Evolutionary conservation across 2,797 vertebrate genomes (phyloP).

Genomic region (Darevskia nairensis): DNA sequence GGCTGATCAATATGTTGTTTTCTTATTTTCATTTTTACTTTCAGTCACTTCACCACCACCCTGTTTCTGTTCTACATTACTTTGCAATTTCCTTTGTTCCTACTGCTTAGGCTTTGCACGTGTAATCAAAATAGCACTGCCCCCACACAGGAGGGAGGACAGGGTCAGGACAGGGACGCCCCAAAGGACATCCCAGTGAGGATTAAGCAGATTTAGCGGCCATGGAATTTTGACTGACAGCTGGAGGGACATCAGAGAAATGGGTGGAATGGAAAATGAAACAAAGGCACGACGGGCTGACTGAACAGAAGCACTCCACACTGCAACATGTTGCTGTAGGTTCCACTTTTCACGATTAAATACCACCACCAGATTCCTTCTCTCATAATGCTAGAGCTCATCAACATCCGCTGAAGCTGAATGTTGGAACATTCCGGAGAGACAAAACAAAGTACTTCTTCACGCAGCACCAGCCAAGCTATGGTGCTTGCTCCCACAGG

Average conservation of each 20-base stretch:
- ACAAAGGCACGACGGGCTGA: background rate
- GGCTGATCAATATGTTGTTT: background rate
- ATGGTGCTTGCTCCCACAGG: no score
- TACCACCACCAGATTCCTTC: background rate
- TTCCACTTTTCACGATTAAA: background rate
- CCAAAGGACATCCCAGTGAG: background rate
- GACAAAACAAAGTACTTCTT: no score
- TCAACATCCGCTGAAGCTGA: no score
- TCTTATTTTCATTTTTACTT: background rate
- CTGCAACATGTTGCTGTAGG: background rate
- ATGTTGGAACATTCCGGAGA: no score
- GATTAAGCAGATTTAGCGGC: background rate
- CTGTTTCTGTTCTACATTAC: background rate
- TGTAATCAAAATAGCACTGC: background rate
- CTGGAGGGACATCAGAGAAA: background rate
- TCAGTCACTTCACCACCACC: background rate
- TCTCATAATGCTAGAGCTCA: no score
- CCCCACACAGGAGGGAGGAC: background rate
- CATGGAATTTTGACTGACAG: background rate
- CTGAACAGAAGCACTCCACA: background rate
- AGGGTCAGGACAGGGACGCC: background rate
- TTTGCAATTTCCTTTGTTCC: background rate
- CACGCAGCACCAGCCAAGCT: no score
- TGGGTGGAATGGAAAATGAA: background rate
- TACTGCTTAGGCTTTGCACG: background rate